Base-by-base conservation (phyloP, 2,113 vertebrate genomes). In the Spea bombifrons region DNA sequence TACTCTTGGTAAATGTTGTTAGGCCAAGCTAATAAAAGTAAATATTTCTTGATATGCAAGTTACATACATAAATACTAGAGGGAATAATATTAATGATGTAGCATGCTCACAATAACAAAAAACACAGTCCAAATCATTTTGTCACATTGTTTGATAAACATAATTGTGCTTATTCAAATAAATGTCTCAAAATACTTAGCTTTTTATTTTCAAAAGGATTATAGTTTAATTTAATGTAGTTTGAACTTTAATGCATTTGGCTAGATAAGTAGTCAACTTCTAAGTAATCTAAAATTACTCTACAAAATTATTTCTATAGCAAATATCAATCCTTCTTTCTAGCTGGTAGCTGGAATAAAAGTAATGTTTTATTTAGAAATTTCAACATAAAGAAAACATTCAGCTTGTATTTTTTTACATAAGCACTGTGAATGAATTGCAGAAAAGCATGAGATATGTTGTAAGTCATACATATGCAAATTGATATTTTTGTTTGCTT, bases 391-490 rank as follows among this genome's bases (percentile, higher is more conserved):
- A 59, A 70, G 64, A 78, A 73, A 44, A 13, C n/a, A 61, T 77
- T 77, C 57, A 61, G 9, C 53, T 69, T 12, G 43, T 61, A 63
- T 70, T 49, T 77, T 61, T 53, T 77, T 61, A 9, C 16, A 61
- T 15, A 7, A 78, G 67, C 16, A 71, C 75, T 71, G 69, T 61
- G 44, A 78, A 64, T 71, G 71, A 46, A 71, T 71, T 71, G 55
- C 46, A 71, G 49, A 64, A 57, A 66, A 71, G 67, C 46, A 44
- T 63, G 57, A 63, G 55, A 30, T 43, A 17, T 30, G 67, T 71
- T 71, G 48, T 17, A 78, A 71, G 50, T 65, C 75, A 78, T 78
- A 71, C 46, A 78, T 78, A 78, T 78, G 75, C 47, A 78, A 78
- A 78, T 78, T 78, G 67, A 53, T 64, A 71, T 78, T 78, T 78